A percentile compares a stretch with the other conserved stretches of the same genome.
phyloP scores from a whole-genome alignment of 2,113 vertebrate species.

The Amphilophus citrinellus region DNA sequence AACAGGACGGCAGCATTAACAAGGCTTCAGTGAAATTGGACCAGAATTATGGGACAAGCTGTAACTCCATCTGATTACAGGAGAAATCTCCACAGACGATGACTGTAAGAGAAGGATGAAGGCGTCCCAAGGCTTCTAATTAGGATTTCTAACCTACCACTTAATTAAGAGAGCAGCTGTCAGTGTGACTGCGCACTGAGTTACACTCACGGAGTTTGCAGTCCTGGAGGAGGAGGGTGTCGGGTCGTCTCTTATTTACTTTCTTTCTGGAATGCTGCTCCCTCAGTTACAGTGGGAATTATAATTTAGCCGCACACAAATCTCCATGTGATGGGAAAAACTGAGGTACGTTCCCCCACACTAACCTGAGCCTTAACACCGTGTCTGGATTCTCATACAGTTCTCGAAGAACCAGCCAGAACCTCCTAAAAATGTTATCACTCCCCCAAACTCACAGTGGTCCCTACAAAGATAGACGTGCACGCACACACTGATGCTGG shows the following conservation, averaged over 20 bases:
- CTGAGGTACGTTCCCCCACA: not conserved
- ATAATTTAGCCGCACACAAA: not conserved
- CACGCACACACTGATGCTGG: slow-evolving; percentile 41
- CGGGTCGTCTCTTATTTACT: not conserved
- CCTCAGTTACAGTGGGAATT: not conserved
- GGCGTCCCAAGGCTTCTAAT: not conserved
- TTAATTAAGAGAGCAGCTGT: not conserved
- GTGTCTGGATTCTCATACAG: not conserved
- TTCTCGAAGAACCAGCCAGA: not conserved
- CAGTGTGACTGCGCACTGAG: not conserved
- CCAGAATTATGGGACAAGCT: too few relatives aligned
- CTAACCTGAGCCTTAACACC: not conserved
- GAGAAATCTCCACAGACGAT: fast-evolving
- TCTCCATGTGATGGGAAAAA: not conserved
- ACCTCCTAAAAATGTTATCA: not conserved
- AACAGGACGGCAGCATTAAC: not conserved
- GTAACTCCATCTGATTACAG: not conserved
- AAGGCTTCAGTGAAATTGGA: fast-evolving
- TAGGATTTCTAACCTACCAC: not conserved
- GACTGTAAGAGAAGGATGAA: not conserved
- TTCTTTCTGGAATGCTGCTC: not conserved
- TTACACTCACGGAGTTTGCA: not conserved
- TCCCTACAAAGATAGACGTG: not conserved
- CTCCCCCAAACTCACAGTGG: not conserved
- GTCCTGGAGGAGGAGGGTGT: not conserved